These are phyloP conservation scores for Cataglyphis rosenhaueri DNA, from an alignment of 2,888 invertebrate species.

Conservation along the genomic window DNA sequence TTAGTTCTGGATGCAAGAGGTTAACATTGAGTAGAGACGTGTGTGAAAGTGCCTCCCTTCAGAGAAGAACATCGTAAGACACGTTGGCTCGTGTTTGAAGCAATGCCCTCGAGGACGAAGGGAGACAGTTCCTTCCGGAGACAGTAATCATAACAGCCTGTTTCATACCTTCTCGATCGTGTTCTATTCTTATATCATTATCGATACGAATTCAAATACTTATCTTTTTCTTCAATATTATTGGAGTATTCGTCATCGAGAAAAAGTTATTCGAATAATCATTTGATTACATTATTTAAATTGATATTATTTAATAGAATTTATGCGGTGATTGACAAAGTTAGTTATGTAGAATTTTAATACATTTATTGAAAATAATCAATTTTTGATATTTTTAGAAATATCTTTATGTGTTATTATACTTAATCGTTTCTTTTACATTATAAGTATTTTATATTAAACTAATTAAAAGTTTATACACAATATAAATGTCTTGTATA, in stretches of 20 bases:
- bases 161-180: slow-evolving; percentile 61
- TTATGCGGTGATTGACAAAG: neutral
- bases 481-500: neutral
- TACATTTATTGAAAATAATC: neutral
- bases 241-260: neutral
- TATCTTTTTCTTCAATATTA: slow-evolving; percentile 30
- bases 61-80: slow-evolving; percentile 64
- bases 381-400: neutral
- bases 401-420: neutral
- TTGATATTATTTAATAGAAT: slow-evolving; percentile 13
- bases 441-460: neutral
- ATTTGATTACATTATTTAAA: slow-evolving; percentile 17
- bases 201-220: slow-evolving; percentile 54
- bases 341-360: neutral
- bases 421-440: neutral
- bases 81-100: slow-evolving; percentile 74
- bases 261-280: slow-evolving; percentile 13
- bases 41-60: slow-evolving; percentile 62
- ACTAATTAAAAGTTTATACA: neutral
- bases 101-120: slow-evolving; percentile 73
- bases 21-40: slow-evolving; percentile 70
- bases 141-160: slow-evolving; percentile 75
- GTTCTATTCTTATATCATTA: slow-evolving; percentile 49
- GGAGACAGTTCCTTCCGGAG: slow-evolving; percentile 80
- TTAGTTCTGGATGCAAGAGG: slow-evolving; percentile 75